These are phyloP conservation scores for Brachionus koreanus DNA, from an alignment of 1,140 invertebrate species.

Conservation along the genomic window DNA sequence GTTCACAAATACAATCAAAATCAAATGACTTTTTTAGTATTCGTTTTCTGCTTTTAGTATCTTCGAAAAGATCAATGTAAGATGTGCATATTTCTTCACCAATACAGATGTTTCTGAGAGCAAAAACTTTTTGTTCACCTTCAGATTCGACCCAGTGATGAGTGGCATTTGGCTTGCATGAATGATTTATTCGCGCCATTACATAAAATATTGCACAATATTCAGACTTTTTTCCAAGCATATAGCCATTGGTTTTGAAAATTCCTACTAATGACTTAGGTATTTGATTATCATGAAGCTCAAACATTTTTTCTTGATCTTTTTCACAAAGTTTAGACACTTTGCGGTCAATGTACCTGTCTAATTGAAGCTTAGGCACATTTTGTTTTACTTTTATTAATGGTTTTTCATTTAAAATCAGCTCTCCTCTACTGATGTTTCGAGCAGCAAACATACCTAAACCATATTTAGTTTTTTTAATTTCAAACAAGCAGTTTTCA, in stretches of 20 bases:
- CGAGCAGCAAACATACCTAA: neutral
- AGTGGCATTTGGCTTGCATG: neutral
- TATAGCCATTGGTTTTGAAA: neutral
- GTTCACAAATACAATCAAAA: conserved; percentile 5
- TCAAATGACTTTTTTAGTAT: neutral
- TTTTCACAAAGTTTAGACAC: neutral
- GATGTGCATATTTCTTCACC: neutral
- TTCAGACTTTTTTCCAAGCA: neutral
- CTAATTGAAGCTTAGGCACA: neutral
- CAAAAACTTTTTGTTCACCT: neutral
- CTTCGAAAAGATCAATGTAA: neutral
- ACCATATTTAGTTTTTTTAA: neutral
- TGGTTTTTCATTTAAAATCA: neutral
- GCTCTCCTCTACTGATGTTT: neutral
- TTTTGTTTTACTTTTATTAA: neutral
- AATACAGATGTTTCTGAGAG: neutral
- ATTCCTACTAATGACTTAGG: neutral
- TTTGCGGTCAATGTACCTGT: neutral
- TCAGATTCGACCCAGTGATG: neutral
- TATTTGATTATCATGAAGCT: neutral
- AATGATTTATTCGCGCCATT: neutral
- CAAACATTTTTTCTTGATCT: neutral
- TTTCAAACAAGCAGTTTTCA: neutral
- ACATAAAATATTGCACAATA: neutral
- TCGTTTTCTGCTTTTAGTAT: neutral